Percentiles rank a stretch among this genome's conserved stretches.
Conservation (phyloP, 2,113 vertebrate genomes). For the Ancistrus triradiatus region DNA sequence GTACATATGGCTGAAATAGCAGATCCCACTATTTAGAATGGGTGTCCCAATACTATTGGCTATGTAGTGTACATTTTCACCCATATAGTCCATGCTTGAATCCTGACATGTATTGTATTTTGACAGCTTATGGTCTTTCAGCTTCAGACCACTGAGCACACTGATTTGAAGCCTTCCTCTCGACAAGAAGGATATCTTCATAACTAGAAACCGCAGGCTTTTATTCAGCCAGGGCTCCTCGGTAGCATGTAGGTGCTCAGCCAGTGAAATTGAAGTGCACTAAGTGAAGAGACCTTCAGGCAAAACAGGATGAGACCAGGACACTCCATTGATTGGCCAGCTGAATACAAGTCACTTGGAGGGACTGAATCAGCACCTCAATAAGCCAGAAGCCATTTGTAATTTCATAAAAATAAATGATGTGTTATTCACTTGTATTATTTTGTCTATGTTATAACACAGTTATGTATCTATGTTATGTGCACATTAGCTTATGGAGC, state of each 20-base stretch:
- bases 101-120: conserved; percentile 3
- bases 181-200: conserved; percentile 23
- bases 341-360: conserved; percentile 52
- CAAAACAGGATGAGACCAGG: conserved; percentile 55
- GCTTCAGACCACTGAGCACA: conserved; percentile 8
- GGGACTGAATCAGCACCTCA: neutral
- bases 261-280: conserved; percentile 38
- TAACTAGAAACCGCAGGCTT: conserved; percentile 2
- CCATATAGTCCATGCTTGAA: neutral
- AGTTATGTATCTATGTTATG: too few relatives aligned
- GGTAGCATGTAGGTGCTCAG: conserved; percentile 5
- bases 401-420: too few relatives aligned
- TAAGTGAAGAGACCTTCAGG: conserved; percentile 22
- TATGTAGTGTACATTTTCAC: neutral
- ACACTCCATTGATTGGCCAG: conserved; percentile 49
- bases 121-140: conserved; percentile 12
- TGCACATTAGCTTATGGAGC: too few relatives aligned
- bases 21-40: too few relatives aligned
- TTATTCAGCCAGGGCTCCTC: conserved; percentile 1
- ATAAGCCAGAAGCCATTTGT: too few relatives aligned
- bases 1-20: too few relatives aligned
- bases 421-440: too few relatives aligned
- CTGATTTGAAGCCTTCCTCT: conserved; percentile 1
- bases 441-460: too few relatives aligned
- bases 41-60: too few relatives aligned